A percentile compares a stretch with the other conserved stretches of the same genome.
Evolutionary conservation across 2,888 invertebrate species (phyloP).

Genomic region (Phania funesta): DNA sequence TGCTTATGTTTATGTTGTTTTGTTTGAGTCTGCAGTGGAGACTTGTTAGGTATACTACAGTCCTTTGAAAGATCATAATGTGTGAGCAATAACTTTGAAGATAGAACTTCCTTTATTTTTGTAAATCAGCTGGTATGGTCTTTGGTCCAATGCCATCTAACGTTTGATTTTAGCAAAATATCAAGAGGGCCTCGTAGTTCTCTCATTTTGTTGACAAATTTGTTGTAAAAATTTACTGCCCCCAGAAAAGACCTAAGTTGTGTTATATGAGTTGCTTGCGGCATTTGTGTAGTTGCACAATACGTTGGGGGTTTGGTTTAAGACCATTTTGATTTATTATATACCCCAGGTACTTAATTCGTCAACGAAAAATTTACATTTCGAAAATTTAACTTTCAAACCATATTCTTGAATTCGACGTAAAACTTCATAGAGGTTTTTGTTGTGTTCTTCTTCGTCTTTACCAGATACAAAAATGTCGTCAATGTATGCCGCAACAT

Average conservation of each 20-base stretch:
- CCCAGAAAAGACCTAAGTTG: constrained; percentile 38
- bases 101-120: neutral
- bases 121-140: neutral
- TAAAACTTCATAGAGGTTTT: too few species aligned
- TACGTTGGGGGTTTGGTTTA: constrained; percentile 50
- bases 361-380: constrained; percentile 7
- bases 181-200: constrained; percentile 52
- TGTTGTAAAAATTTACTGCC: constrained; percentile 60
- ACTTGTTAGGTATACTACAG: too few species aligned
- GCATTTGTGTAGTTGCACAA: constrained; percentile 49
- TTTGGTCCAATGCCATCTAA: neutral
- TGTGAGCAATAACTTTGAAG: too few species aligned
- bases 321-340: too few species aligned
- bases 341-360: too few species aligned
- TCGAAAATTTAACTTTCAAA: constrained; percentile 48
- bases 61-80: too few species aligned
- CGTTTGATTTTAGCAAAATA: constrained; percentile 2
- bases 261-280: constrained; percentile 56
- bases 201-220: constrained; percentile 55
- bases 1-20: too few species aligned
- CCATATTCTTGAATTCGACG: neutral
- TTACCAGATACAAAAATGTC: constrained; percentile 54
- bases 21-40: too few species aligned
- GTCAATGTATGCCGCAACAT: constrained; percentile 45
- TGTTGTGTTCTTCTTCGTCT: neutral